Evolutionary conservation across 2,113 vertebrate genomes (phyloP), one percentile per base, ranked within the genome.

Genomic region (Otus sunia): DNA sequence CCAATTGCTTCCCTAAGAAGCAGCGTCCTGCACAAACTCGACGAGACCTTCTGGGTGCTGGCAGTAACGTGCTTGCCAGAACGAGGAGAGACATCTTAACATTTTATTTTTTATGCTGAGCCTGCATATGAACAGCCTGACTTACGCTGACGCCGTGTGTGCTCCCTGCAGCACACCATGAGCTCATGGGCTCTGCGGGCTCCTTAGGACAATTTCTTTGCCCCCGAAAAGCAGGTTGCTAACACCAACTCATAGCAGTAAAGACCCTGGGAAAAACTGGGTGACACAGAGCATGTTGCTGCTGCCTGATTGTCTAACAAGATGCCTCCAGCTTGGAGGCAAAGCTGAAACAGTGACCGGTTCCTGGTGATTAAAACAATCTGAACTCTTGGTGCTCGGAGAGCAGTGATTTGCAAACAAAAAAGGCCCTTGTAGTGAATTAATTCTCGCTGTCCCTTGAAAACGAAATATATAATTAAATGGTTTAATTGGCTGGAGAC

Each of bases 371-470:
- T 96, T 96, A 96, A 94, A 95, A 30, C 89, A 55, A 95, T 95
- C 95, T 16, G 26, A 95, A 90, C 82, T 86, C 88, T 49, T 90
- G 92, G 96, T 52, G 1, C 84, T 16, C 3, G 1, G 26, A 25
- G 56, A 56, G 73, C 11, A 4, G 25, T 0, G 71, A 89, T 89
- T 91, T 86, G 56, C 92, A 58, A 93, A 96, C 92, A 96, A 83
- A 93, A 90, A 78, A 55, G 88, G 90, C 37, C 86, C 85, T 97
- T 95, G 92, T 93, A 29, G 37, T 22, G 90, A 69, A 25, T 88
- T 86, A 95, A 88, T 94, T 96, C 92, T 60, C 21, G 59, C 78
- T 1, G 4, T 60, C 26, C 56, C 79, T 88, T 82, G 88, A 27
- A 77, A 92, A 77, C 17, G 30, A 88, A 90, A 55, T 43, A 0